Evolutionary conservation across 2,888 invertebrate genomes (phyloP), one percentile per base, ranked within the genome.

Genomic region (Brachylomia viminalis): DNA sequence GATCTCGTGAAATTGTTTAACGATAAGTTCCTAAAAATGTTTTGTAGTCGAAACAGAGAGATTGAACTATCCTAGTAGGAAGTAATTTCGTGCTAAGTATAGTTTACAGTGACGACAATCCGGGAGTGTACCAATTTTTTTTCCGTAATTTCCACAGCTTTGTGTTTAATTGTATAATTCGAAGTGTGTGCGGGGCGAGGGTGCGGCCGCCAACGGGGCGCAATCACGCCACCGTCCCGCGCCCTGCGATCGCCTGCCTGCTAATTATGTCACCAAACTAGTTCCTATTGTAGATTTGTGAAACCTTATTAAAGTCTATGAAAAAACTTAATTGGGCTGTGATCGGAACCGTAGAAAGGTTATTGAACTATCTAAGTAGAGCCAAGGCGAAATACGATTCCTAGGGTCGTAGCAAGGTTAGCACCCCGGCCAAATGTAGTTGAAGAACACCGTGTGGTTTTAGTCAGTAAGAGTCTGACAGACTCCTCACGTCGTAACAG

Each of bases 151-250:
- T 79, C 79, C 76, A 80, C 75, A 78, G 82, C 82, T 86, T 85
- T 84, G 87, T 87, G 86, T 88, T 88, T 88, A 87, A 88, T 88
- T 82, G 87, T 88, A 84, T 88, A 89, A 88, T 88, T 86, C 83
- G 88, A 83, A 86, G 77, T 86, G 84, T 80, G 83, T 83, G 81
- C 72, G 75, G 72, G 86, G 92, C 92, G 79, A 93, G 91, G 94
- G 93, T 87, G 87, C 85, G 88, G 85, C 76, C 59, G 69, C 84
- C 77, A 76, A 92, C 92, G 89, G 89, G 91, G 89, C 93, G 87
- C 92, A 95, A 95, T 96, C 96, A 96, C 95, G 95, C 94, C 93
- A 95, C 90, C 64, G 73, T 82, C 79, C 93, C 94, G 92, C 94
- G 88, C 95, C 95, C 93, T 72, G 73, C 62, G 66, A 59, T 79